Percentiles rank a stretch among this genome's conserved stretches.
phyloP scores from a whole-genome alignment of 2,888 invertebrate genomes.

The Lithophane semibrunnea region DNA sequence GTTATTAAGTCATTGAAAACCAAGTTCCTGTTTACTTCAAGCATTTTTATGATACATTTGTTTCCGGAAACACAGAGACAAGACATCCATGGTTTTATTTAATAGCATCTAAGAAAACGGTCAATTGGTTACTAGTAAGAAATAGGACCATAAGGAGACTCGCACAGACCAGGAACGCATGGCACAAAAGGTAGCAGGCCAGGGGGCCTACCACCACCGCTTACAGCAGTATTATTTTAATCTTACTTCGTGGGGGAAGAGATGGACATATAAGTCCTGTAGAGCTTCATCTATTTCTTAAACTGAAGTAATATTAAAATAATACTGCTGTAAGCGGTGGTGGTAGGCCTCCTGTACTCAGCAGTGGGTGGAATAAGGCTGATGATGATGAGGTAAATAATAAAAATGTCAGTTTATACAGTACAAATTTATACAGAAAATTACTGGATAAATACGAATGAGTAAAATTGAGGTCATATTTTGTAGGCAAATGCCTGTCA shows the following conservation, averaged over 20 bases:
- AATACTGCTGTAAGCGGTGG: too few species aligned
- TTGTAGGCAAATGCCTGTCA: background rate
- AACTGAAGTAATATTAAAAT: too few species aligned
- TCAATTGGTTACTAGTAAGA: background rate
- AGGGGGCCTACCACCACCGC: too few species aligned
- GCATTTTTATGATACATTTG: slow-evolving; percentile 7
- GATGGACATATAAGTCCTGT: too few species aligned
- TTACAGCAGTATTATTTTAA: too few species aligned
- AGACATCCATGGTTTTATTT: background rate
- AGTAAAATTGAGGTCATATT: background rate
- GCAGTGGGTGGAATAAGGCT: background rate
- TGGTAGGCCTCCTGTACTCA: background rate
- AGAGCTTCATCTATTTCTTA: too few species aligned
- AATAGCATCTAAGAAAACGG: background rate
- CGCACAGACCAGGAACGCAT: background rate
- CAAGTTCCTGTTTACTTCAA: slow-evolving; percentile 34
- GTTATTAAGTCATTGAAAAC: slow-evolving; percentile 10
- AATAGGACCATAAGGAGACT: background rate
- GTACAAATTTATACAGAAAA: too few species aligned
- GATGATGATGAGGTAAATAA: background rate
- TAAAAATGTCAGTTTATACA: too few species aligned
- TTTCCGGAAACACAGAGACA: background rate
- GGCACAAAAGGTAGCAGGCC: background rate
- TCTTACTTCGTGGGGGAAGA: too few species aligned
- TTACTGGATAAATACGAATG: background rate